phyloP scores from a whole-genome alignment of 2,888 invertebrate genomes.

The Laothoe populi region DNA sequence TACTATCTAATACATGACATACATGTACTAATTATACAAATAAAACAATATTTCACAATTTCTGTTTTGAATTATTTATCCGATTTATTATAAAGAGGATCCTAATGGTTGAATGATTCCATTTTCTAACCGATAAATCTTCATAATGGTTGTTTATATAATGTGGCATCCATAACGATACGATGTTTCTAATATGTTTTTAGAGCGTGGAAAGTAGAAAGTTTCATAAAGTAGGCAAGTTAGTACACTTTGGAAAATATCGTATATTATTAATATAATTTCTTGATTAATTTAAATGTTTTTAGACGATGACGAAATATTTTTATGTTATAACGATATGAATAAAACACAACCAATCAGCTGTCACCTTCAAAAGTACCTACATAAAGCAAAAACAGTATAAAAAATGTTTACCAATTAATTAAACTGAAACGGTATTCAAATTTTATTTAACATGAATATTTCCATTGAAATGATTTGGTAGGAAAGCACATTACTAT shows the following conservation, averaged over 20 bases:
- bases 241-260: constrained; percentile 69
- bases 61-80: background rate
- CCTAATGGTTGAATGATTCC: constrained; percentile 5
- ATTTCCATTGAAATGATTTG: constrained; percentile 29
- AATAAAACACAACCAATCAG: background rate
- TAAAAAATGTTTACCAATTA: background rate
- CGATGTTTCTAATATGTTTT: constrained; percentile 80
- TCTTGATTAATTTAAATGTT: constrained; percentile 40
- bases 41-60: background rate
- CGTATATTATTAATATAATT: constrained; percentile 55
- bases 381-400: background rate
- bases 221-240: constrained; percentile 77
- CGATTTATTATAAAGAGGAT: constrained; percentile 21
- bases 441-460: background rate
- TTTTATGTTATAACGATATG: constrained; percentile 24
- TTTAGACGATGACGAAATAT: constrained; percentile 32
- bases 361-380: background rate
- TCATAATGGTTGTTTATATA: constrained; percentile 61
- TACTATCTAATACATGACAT: background rate
- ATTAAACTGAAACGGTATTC: background rate
- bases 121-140: constrained; percentile 50
- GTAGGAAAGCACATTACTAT: constrained; percentile 36
- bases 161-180: constrained; percentile 72
- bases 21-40: background rate
- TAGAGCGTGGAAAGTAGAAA: constrained; percentile 85